phyloP scores from a whole-genome alignment of 2,888 invertebrate genomes.

The Melanostoma mellinum region DNA sequence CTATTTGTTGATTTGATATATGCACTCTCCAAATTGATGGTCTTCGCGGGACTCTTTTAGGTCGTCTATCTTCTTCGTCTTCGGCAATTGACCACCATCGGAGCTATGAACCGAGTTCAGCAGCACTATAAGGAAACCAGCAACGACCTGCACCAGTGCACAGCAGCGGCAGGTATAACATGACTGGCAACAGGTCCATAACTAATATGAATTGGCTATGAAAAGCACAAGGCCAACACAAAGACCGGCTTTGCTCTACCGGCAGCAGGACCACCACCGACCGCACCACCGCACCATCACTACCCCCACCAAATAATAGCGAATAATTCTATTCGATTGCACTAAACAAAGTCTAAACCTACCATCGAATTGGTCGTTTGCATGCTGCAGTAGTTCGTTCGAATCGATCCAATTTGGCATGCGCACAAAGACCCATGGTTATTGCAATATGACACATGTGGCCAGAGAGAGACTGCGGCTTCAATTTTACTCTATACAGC shows the following conservation, averaged over 20 bases:
- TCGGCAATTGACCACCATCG: constrained; percentile 66
- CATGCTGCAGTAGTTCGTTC: constrained; percentile 44
- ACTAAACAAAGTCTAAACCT: constrained; percentile 17
- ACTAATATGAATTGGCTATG: constrained; percentile 66
- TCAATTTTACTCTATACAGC: background rate
- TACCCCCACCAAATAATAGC: constrained; percentile 49
- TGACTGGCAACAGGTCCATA: constrained; percentile 70
- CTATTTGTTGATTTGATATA: constrained; percentile 72
- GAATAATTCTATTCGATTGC: constrained; percentile 38
- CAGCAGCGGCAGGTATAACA: constrained; percentile 62
- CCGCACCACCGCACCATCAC: constrained; percentile 24
- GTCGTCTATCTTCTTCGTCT: constrained; percentile 67
- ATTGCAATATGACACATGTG: constrained; percentile 64
- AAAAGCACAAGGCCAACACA: constrained; percentile 33
- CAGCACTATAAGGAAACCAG: constrained; percentile 15
- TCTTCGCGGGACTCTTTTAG: constrained; percentile 61
- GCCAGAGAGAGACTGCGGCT: constrained; percentile 25
- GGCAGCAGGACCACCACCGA: constrained; percentile 31
- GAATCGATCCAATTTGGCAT: constrained; percentile 61
- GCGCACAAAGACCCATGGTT: constrained; percentile 47
- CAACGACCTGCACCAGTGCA: constrained; percentile 21
- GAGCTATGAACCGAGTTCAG: constrained; percentile 50
- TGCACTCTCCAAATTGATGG: constrained; percentile 70
- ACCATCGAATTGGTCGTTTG: constrained; percentile 24
- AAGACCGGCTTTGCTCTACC: constrained; percentile 18